A percentile compares a stretch with the other conserved stretches of the same genome.
Evolutionary conservation across 2,797 vertebrate genomes (phyloP).

Genomic region (Sebastolobus alascanus): DNA sequence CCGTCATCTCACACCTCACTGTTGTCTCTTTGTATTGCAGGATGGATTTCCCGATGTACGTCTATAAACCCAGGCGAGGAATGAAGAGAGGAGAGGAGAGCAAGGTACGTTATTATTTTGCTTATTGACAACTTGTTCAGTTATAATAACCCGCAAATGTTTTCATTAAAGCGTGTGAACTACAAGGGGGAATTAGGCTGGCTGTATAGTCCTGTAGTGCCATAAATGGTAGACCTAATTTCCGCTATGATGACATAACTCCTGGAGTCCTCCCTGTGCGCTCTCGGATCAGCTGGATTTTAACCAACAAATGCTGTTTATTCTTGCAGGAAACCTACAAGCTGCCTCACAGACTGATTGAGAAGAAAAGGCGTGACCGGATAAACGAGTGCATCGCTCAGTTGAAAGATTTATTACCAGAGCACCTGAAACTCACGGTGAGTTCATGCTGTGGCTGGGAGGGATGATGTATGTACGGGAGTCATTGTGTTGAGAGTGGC

Average conservation of each 20-base stretch:
- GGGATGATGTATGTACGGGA: constrained; percentile 14
- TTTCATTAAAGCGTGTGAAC: constrained; percentile 29
- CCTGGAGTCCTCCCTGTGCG: constrained; percentile 49
- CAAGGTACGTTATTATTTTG: constrained; percentile 86
- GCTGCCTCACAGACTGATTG: constrained; percentile 96
- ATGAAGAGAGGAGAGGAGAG: constrained; percentile 94
- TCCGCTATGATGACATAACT: constrained; percentile 77
- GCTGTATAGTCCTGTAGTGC: constrained; percentile 19
- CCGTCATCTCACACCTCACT: background rate
- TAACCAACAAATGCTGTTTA: constrained; percentile 18
- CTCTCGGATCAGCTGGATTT: background rate
- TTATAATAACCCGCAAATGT: background rate
- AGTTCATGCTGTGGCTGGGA: constrained; percentile 65
- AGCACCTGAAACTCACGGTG: constrained; percentile 98
- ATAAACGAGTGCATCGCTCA: constrained; percentile 99
- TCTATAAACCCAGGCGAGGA: constrained; percentile 94
- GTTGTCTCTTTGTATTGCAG: constrained; percentile 74
- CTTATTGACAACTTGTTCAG: constrained; percentile 9
- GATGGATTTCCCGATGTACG: constrained; percentile 96
- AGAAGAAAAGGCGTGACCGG: constrained; percentile 98
- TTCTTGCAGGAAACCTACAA: constrained; percentile 95
- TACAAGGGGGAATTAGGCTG: constrained; percentile 10
- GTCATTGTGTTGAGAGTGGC: constrained; percentile 12
- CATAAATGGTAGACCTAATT: constrained; percentile 76
- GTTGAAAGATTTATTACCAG: constrained; percentile 97